phyloP scores from a whole-genome alignment of 2,797 vertebrate species.

The Channa striata region DNA sequence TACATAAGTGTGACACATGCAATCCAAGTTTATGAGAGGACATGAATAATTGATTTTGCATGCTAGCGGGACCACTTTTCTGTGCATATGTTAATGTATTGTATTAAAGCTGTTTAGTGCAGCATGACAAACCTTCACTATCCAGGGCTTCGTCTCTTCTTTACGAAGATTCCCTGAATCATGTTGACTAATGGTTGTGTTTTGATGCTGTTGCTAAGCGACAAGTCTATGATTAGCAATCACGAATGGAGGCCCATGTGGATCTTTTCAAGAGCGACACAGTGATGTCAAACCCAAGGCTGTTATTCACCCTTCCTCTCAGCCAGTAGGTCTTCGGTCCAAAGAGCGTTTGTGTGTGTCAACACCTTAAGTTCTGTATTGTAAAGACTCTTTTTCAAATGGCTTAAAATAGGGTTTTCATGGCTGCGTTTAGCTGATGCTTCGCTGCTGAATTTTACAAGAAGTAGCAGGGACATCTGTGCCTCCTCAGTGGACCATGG shows the following conservation, averaged over 20 bases:
- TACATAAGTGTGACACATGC: conserved; percentile 11
- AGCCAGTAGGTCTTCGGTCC: conserved; percentile 22
- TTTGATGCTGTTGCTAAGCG: conserved; percentile 67
- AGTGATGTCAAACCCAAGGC: conserved; percentile 55
- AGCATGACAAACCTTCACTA: conserved; percentile 29
- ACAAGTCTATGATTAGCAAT: conserved; percentile 61
- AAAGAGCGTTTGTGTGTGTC: conserved; percentile 2
- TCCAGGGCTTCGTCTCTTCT: conserved; percentile 50
- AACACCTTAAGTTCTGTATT: conserved; percentile 4
- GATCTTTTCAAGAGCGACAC: conserved; percentile 27
- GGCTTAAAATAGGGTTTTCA: background rate
- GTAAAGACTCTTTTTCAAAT: background rate
- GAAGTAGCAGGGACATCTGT: no score
- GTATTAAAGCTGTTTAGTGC: conserved; percentile 3
- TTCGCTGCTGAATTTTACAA: background rate
- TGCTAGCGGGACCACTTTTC: conserved; percentile 20
- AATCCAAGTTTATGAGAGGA: conserved; percentile 19
- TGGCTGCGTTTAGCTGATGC: background rate
- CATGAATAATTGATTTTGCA: conserved; percentile 32
- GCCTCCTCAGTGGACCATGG: no score
- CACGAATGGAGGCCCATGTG: conserved; percentile 64
- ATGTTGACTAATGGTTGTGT: conserved; percentile 62
- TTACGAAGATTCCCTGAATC: conserved; percentile 69
- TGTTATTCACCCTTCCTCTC: conserved; percentile 56
- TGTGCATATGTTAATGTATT: conserved; percentile 11